Percentiles rank a stretch among this genome's conserved stretches.
These are phyloP conservation scores for Drosophila paramelanica DNA, from an alignment of 2,888 invertebrate species.

Conservation along the genomic window DNA sequence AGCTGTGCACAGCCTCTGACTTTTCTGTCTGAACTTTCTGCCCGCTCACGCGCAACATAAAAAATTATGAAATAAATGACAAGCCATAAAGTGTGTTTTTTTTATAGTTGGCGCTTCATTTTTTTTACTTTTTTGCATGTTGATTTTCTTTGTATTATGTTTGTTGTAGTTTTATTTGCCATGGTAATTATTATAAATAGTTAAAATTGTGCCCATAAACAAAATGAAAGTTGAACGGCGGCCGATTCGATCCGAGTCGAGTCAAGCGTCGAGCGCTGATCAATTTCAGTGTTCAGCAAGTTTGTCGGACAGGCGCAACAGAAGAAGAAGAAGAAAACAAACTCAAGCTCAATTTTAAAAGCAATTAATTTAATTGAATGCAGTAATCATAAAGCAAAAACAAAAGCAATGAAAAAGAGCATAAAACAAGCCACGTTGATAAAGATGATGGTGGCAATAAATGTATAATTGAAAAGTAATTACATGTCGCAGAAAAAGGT, in stretches of 20 bases:
- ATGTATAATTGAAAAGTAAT: conserved; percentile 74
- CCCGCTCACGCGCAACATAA: conserved; percentile 41
- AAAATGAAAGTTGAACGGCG: conserved; percentile 65
- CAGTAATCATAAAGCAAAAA: conserved; percentile 61
- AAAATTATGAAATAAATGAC: conserved; percentile 12
- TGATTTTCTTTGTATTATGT: conserved; percentile 1
- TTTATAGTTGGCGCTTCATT: conserved; percentile 37
- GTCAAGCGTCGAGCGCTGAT: conserved; percentile 20
- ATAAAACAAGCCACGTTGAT: conserved; percentile 16
- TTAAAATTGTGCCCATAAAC: conserved; percentile 66
- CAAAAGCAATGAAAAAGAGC: conserved; percentile 18
- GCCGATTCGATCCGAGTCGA: conserved; percentile 3
- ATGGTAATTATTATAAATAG: conserved; percentile 77
- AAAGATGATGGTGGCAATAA: conserved; percentile 54
- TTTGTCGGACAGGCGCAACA: conserved; percentile 24
- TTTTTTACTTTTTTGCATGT: conserved; percentile 31
- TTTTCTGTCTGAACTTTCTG: conserved; percentile 40
- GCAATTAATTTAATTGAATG: conserved; percentile 78
- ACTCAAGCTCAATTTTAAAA: conserved; percentile 67
- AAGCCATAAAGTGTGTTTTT: conserved; percentile 18
- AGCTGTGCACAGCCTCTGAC: conserved; percentile 25
- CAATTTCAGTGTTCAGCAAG: conserved; percentile 48
- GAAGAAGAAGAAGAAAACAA: conserved; percentile 43
- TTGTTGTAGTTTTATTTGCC: conserved; percentile 33
- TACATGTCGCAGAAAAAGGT: conserved; percentile 47